Evolutionary conservation across 2,888 invertebrate genomes (phyloP), one percentile per base, ranked within the genome.

Genomic region (Ectemnius cavifrons): DNA sequence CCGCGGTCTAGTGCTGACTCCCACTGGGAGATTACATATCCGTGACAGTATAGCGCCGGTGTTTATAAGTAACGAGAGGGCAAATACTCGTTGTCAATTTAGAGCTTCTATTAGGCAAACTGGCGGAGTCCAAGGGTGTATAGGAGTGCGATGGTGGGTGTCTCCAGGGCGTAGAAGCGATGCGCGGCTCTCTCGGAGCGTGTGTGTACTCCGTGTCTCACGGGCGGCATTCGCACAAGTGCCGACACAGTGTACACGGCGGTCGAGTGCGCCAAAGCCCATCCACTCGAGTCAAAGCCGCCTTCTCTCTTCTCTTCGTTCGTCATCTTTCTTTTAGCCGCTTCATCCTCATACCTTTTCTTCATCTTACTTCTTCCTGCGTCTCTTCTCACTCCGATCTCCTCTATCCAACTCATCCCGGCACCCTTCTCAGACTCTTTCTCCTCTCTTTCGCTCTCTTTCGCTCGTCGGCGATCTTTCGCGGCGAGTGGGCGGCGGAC

Each of bases 401-500:
- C n/a, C n/a, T 58, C 46, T 14, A 20, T 13, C 27, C 16, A 11
- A 45, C 18, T n/a, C 18, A 14, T 11, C 14, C n/a, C 16, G 0
- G 14, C 62, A 14, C 20, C 28, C 49, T 23, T 58, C 37, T 27
- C 11, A 63, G 63, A 27, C 58, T 56, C 47, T 45, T 13, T 61
- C 45, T 14, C 37, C 61, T 52, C 20, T 46, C 61, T 37, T 4
- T 16, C 14, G 1, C 28, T 52, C 60, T 45, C 20, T 45, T 49
- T 8, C 62, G 47, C 2, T 47, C 45, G 27, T 47, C 58, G 60
- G 45, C 63, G 62, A 60, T 63, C 63, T 52, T 63, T 67, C 66
- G 64, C 58, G 64, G 64, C 72, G 81, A 81, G 81, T 81, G 73
- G 81, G 81, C 77, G 81, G 79, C 73, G 81, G 73, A 75, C 76